Conservation (phyloP, 2,113 vertebrate genomes). For the Crotalus helleri region DNA sequence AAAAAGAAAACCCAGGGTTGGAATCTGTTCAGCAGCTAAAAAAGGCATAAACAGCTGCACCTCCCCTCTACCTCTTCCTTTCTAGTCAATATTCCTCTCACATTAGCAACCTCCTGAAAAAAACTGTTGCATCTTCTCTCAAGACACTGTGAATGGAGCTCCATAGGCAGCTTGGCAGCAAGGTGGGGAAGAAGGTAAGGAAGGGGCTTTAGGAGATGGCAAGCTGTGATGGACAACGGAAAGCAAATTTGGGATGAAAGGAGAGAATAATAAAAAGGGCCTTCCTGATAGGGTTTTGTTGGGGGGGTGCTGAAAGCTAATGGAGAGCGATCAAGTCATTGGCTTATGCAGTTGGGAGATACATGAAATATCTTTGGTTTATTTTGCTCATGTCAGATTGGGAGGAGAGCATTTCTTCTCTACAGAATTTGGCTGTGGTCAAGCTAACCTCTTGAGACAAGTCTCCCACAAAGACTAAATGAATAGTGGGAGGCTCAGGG, state of each 20-base stretch:
- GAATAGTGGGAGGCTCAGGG: background rate
- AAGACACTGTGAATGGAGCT: constrained; percentile 67
- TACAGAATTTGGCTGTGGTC: background rate
- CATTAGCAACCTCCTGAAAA: constrained; percentile 57
- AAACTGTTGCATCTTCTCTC: constrained; percentile 71
- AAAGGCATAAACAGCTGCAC: constrained; percentile 41
- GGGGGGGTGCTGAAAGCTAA: no score
- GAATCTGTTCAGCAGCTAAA: constrained; percentile 41
- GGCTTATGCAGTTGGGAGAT: background rate
- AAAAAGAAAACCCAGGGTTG: constrained; percentile 3
- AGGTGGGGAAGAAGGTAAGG: constrained; percentile 38
- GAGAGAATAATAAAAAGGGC: constrained; percentile 31
- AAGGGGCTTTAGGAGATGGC: constrained; percentile 56
- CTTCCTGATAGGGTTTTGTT: background rate
- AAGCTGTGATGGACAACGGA: constrained; percentile 59
- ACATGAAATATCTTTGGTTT: constrained; percentile 9
- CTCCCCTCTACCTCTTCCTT: constrained; percentile 37
- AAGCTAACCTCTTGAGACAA: background rate
- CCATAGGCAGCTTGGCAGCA: constrained; percentile 52
- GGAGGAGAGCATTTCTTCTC: background rate
- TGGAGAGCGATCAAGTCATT: background rate
- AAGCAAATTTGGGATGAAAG: constrained; percentile 31
- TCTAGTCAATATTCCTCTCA: constrained; percentile 62
- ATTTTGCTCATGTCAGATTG: background rate
- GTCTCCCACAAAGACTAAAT: background rate